phyloP scores from a whole-genome alignment of 1,140 invertebrate species.

The Gryllus bimaculatus region DNA sequence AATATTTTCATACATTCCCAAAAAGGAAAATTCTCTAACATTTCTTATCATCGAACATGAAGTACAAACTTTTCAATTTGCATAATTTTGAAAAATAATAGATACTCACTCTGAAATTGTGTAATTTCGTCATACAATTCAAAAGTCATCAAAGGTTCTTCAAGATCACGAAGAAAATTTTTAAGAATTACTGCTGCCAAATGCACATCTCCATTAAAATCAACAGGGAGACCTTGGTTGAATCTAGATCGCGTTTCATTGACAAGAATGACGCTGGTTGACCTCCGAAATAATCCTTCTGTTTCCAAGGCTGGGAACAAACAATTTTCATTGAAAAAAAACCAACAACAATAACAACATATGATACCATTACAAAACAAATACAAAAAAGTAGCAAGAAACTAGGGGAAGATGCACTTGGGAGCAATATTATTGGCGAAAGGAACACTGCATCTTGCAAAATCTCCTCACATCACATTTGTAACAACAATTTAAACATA shows the following conservation, averaged over 20 bases:
- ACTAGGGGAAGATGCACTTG: too few relatives aligned
- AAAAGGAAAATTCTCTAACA: too few relatives aligned
- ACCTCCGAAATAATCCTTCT: slow-evolving; percentile 90
- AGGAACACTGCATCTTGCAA: too few relatives aligned
- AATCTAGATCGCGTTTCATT: slow-evolving; percentile 76
- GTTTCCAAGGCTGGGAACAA: slow-evolving; percentile 72
- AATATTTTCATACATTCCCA: too few relatives aligned
- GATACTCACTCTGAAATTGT: slow-evolving; percentile 70
- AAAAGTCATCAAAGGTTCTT: slow-evolving; percentile 89
- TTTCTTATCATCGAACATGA: too few relatives aligned
- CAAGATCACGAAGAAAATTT: slow-evolving; percentile 85
- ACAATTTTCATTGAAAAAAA: not conserved
- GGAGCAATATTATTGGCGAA: too few relatives aligned
- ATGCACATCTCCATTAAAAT: slow-evolving; percentile 76
- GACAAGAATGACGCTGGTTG: slow-evolving; percentile 71
- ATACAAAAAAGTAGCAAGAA: too few relatives aligned
- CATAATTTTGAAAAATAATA: too few relatives aligned
- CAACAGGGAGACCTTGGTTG: slow-evolving; percentile 72
- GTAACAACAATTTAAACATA: too few relatives aligned
- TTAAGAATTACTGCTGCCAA: slow-evolving; percentile 90
- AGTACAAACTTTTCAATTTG: too few relatives aligned
- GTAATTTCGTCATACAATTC: slow-evolving; percentile 91
- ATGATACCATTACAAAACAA: not conserved
- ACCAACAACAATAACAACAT: slow-evolving; percentile 1
- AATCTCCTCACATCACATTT: too few relatives aligned